Percentiles rank a stretch among this genome's conserved stretches.
Conservation (phyloP, 2,113 vertebrate genomes). For the Camelus dromedarius region DNA sequence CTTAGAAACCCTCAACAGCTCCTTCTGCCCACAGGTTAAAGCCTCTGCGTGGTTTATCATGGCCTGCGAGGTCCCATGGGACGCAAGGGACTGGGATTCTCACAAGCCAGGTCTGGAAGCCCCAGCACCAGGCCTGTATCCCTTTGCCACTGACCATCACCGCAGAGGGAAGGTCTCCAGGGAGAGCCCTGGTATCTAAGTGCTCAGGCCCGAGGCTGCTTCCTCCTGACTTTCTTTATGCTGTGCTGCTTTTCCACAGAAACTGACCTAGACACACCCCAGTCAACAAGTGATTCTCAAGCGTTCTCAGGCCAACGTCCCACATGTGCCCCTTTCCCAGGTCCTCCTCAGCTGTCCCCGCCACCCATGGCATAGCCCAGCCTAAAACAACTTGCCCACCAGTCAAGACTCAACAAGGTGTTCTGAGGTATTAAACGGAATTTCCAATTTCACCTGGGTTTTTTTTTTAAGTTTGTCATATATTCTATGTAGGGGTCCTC, state of each 20-base stretch:
- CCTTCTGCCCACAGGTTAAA: not conserved
- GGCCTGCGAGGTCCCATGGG: not conserved
- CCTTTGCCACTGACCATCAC: not conserved
- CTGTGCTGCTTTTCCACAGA: not conserved
- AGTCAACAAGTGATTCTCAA: not conserved
- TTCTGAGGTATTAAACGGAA: not conserved
- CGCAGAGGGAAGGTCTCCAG: not conserved
- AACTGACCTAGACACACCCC: not conserved
- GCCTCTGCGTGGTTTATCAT: not conserved
- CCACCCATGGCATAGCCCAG: not conserved
- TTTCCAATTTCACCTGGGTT: conserved; percentile 1
- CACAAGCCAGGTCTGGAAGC: not conserved
- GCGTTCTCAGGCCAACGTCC: not conserved
- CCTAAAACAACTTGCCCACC: not conserved
- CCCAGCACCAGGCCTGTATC: not conserved
- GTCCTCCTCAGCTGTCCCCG: not conserved
- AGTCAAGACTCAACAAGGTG: not conserved
- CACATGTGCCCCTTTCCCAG: not conserved
- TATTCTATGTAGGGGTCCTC: not conserved
- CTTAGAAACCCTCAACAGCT: not conserved
- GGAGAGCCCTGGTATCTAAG: not conserved
- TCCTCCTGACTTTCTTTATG: not conserved
- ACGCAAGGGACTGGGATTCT: not conserved
- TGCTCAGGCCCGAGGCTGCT: not conserved
- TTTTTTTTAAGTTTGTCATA: conserved; percentile 21